Conservation (phyloP, 2,888 invertebrate genomes). For the Heliothis peltigera region DNA sequence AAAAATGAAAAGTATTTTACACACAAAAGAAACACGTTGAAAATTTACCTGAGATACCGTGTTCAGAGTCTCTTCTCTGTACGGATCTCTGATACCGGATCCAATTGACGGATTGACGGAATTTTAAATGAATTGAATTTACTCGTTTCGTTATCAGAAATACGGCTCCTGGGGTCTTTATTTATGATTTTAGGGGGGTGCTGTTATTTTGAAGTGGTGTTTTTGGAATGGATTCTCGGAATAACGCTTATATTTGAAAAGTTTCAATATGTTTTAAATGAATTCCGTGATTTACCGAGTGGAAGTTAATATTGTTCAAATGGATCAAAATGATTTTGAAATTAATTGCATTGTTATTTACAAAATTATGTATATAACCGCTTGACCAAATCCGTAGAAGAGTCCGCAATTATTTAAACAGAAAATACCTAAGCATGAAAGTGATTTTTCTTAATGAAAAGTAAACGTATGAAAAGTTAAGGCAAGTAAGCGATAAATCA, state of each 20-base stretch:
- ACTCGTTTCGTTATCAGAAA: constrained; percentile 17
- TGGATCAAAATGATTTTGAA: too few relatives aligned
- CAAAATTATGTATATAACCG: too few relatives aligned
- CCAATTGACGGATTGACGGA: constrained; percentile 30
- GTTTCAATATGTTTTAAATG: neutral
- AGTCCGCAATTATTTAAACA: too few relatives aligned
- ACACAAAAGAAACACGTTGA: neutral
- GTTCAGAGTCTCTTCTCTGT: neutral
- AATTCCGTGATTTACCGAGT: too few relatives aligned
- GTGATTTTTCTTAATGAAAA: too few relatives aligned
- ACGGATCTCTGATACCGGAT: constrained; percentile 17
- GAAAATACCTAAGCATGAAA: too few relatives aligned
- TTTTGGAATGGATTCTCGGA: neutral
- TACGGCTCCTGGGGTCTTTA: constrained; percentile 9
- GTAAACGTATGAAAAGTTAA: too few relatives aligned
- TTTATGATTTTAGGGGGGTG: constrained; percentile 22
- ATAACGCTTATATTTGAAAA: too few relatives aligned
- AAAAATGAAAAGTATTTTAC: neutral
- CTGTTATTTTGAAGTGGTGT: neutral
- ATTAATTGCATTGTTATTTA: too few relatives aligned
- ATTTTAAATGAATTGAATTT: constrained; percentile 36
- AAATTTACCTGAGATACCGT: neutral
- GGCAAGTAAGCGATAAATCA: too few relatives aligned
- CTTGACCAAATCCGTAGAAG: too few relatives aligned
- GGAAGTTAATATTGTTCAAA: too few relatives aligned